Evolutionary conservation across 2,888 invertebrate species (phyloP).

Genomic region (Leucoptera coffeella): DNA sequence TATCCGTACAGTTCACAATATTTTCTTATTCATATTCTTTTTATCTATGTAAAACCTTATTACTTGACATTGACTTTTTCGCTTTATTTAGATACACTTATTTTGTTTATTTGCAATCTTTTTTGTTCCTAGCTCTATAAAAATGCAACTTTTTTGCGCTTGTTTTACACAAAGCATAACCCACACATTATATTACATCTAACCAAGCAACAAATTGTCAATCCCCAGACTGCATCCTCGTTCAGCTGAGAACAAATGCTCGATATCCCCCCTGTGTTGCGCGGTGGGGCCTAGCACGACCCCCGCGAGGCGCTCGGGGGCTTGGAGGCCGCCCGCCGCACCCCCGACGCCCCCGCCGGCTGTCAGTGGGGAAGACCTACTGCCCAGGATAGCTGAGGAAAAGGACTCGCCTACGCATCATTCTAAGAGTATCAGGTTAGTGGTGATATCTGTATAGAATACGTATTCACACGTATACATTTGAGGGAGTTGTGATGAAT

Average conservation of each 20-base stretch:
- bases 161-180: no score
- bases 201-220: not conserved
- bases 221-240: constrained; percentile 75
- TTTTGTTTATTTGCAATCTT: no score
- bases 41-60: no score
- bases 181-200: not conserved
- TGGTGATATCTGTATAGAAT: no score
- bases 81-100: no score
- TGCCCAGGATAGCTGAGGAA: constrained; percentile 83
- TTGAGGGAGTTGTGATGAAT: no score
- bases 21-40: no score
- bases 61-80: no score
- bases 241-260: constrained; percentile 77
- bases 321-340: constrained; percentile 20
- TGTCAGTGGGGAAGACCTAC: constrained; percentile 34
- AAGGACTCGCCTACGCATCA: constrained; percentile 73
- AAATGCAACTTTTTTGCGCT: no score
- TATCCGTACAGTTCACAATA: no score
- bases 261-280: constrained; percentile 78
- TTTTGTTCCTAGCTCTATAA: no score
- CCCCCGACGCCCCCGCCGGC: constrained; percentile 28
- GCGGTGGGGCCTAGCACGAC: constrained; percentile 39
- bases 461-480: no score
- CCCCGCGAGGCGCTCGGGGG: constrained; percentile 22
- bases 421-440: constrained; percentile 12